Evolutionary conservation across 2,888 invertebrate genomes (phyloP).

Genomic region (Agriotes lineatus): DNA sequence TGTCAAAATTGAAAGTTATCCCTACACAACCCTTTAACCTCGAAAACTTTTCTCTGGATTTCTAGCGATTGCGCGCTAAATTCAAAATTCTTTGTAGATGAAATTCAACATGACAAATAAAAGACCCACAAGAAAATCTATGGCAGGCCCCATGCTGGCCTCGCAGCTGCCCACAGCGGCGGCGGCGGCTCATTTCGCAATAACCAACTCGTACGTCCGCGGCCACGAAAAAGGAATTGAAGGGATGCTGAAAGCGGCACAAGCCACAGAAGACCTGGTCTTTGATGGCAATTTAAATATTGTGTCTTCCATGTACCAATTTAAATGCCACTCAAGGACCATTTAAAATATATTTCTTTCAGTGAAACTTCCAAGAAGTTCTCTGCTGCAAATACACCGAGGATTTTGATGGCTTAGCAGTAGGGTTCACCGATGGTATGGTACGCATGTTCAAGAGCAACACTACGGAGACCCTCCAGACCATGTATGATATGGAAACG

Average conservation of each 20-base stretch:
- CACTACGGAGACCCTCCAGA: conserved; percentile 67
- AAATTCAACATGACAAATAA: conserved; percentile 4
- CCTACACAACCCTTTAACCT: conserved; percentile 26
- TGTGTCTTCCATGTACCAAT: conserved; percentile 52
- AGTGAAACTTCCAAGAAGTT: conserved; percentile 70
- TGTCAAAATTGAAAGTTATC: conserved; percentile 40
- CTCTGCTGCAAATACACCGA: conserved; percentile 75
- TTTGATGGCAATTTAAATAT: conserved; percentile 54
- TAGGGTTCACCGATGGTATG: conserved; percentile 73
- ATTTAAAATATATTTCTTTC: no score
- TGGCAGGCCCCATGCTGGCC: conserved; percentile 24
- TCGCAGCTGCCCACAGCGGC: not conserved
- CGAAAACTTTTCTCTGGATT: conserved; percentile 21
- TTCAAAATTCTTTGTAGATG: conserved; percentile 19
- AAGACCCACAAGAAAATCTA: conserved; percentile 33
- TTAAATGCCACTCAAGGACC: no score
- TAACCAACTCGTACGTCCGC: conserved; percentile 43
- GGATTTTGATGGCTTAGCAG: conserved; percentile 71
- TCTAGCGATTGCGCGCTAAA: conserved; percentile 22
- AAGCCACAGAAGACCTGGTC: conserved; percentile 51
- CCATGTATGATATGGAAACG: conserved; percentile 71
- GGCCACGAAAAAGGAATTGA: conserved; percentile 35
- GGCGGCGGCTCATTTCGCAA: conserved; percentile 24
- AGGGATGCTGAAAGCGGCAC: conserved; percentile 33
- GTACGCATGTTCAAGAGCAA: conserved; percentile 70